Evolutionary conservation across 2,113 vertebrate genomes (phyloP).

Genomic region (Lepidothrix coronata): DNA sequence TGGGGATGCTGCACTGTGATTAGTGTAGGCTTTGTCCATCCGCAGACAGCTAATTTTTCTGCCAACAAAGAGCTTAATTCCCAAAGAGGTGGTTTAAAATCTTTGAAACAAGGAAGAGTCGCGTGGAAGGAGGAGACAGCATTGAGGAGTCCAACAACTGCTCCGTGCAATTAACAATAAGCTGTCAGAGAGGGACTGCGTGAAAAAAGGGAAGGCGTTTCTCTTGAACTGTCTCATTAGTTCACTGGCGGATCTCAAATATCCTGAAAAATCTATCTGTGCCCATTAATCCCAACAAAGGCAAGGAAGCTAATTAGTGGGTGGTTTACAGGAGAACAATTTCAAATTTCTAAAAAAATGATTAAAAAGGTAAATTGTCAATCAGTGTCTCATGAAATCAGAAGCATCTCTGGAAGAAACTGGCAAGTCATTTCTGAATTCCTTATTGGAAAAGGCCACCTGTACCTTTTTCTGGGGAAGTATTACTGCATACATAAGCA

Average conservation of each 20-base stretch:
- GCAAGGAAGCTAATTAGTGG: slow-evolving; percentile 63
- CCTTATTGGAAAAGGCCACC: background rate
- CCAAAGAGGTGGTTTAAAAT: slow-evolving; percentile 66
- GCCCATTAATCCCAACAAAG: slow-evolving; percentile 42
- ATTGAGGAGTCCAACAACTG: background rate
- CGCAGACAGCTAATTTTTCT: slow-evolving; percentile 76
- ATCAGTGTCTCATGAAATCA: slow-evolving; percentile 36
- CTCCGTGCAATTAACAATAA: slow-evolving; percentile 58
- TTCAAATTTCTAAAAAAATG: background rate
- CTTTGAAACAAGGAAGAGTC: slow-evolving; percentile 62
- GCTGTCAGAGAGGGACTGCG: background rate
- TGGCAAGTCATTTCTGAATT: slow-evolving; percentile 46
- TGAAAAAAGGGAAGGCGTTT: slow-evolving; percentile 55
- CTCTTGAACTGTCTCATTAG: slow-evolving; percentile 7
- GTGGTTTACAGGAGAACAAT: slow-evolving; percentile 26
- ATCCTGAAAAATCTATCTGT: slow-evolving; percentile 19
- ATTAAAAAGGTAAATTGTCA: slow-evolving; percentile 54
- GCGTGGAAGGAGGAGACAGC: slow-evolving; percentile 54
- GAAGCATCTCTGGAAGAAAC: slow-evolving; percentile 17
- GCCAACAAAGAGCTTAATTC: slow-evolving; percentile 65
- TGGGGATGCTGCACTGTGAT: slow-evolving; percentile 46
- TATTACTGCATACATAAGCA: background rate
- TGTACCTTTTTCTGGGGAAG: background rate
- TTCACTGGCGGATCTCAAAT: slow-evolving; percentile 59
- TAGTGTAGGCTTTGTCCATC: slow-evolving; percentile 61